phyloP scores from a whole-genome alignment of 1,140 invertebrate genomes.

The Lasioglossum baleicum region DNA sequence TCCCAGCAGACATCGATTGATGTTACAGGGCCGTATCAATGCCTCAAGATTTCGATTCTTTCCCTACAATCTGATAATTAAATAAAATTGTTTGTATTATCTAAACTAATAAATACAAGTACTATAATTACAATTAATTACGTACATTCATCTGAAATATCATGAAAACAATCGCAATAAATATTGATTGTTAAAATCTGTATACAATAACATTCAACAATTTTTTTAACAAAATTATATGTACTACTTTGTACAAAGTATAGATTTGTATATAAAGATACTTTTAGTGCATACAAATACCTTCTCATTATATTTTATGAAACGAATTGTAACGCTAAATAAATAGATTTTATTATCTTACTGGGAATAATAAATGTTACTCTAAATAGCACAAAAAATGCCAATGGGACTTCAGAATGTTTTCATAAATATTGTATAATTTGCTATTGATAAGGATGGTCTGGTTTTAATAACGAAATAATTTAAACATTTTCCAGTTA shows the following conservation, averaged over 20 bases:
- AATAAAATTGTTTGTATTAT: neutral
- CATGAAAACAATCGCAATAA: neutral
- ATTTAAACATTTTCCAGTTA: neutral
- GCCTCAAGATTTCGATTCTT: neutral
- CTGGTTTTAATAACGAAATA: neutral
- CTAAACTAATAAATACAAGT: neutral
- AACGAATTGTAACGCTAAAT: neutral
- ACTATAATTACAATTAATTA: neutral
- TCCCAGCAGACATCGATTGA: slow-evolving; percentile 51
- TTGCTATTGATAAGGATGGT: neutral
- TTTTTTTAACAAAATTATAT: neutral
- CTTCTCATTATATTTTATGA: neutral
- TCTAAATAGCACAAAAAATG: neutral
- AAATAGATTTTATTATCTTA: neutral
- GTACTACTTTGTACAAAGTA: neutral
- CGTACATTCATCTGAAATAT: neutral
- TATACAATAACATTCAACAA: neutral
- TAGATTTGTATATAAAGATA: neutral
- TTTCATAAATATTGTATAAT: neutral
- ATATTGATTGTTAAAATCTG: neutral
- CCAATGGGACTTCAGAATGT: neutral
- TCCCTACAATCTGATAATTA: neutral
- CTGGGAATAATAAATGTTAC: neutral
- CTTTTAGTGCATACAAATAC: neutral
- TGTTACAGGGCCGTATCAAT: slow-evolving; percentile 38